A percentile compares a stretch with the other conserved stretches of the same genome.
Evolutionary conservation across 1,140 invertebrate genomes (phyloP).

Genomic region (Lepidurus apus): DNA sequence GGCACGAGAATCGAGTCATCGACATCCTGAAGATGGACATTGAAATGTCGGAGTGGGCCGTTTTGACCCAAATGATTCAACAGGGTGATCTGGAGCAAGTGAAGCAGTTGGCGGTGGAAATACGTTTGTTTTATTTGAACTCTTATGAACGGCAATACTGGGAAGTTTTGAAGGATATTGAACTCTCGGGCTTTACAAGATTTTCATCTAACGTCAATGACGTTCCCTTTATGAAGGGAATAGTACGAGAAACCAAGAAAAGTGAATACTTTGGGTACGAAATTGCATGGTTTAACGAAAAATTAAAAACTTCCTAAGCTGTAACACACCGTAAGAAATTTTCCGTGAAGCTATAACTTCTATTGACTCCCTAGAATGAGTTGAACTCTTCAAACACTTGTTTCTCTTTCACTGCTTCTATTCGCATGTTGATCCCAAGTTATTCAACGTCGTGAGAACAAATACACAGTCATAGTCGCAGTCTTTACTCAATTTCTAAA

Average conservation of each 20-base stretch:
- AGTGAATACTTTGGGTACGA: slow-evolving; percentile 16
- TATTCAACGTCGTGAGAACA: too few relatives aligned
- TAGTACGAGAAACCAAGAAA: neutral
- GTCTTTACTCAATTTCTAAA: too few relatives aligned
- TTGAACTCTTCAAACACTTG: too few relatives aligned
- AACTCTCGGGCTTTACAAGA: slow-evolving; percentile 12
- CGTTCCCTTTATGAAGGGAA: slow-evolving; percentile 7
- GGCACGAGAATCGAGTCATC: neutral
- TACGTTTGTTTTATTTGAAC: neutral
- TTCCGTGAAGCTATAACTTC: neutral
- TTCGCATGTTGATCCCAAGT: too few relatives aligned
- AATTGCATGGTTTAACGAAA: slow-evolving; percentile 23
- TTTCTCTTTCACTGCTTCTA: too few relatives aligned
- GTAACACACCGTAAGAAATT: neutral
- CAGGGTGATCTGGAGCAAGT: slow-evolving; percentile 25
- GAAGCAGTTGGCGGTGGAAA: slow-evolving; percentile 30
- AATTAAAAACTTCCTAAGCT: neutral
- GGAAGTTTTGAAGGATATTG: neutral
- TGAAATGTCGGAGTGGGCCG: slow-evolving; percentile 15
- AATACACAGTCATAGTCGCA: too few relatives aligned
- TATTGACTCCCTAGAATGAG: too few relatives aligned
- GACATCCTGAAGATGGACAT: slow-evolving; percentile 32
- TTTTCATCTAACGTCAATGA: slow-evolving; percentile 29
- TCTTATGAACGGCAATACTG: neutral
- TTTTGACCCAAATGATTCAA: slow-evolving; percentile 12